Percentiles rank a stretch among this genome's conserved stretches.
Conservation (phyloP, 2,797 vertebrate genomes). For the Cuniculus paca region DNA sequence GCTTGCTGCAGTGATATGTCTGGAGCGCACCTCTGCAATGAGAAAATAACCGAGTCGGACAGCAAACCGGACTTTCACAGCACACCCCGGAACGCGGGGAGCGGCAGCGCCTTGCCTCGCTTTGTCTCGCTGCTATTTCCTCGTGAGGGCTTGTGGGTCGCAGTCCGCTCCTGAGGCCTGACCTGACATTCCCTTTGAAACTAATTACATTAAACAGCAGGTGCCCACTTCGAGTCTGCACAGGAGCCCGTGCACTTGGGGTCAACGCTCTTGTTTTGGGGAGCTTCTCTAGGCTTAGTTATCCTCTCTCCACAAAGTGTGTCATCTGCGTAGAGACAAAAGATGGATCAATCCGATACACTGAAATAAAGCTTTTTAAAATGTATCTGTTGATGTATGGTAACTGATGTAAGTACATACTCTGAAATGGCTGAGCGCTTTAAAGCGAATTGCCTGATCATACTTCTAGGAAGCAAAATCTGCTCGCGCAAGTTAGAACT, state of each 20-base stretch:
- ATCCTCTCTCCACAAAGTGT: conserved; percentile 68
- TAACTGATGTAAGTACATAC: not conserved
- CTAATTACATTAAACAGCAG: conserved; percentile 94
- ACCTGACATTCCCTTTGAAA: conserved; percentile 93
- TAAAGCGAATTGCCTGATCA: not conserved
- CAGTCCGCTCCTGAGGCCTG: conserved; percentile 85
- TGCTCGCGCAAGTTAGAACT: conserved; percentile 32
- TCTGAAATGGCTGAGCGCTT: not conserved
- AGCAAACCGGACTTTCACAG: conserved; percentile 42
- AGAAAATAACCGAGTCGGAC: conserved; percentile 9
- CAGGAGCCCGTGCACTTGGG: conserved; percentile 83
- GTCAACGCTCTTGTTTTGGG: conserved; percentile 83
- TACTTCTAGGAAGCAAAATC: conserved; percentile 15
- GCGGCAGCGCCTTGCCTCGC: conserved; percentile 74
- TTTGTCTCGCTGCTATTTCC: conserved; percentile 87
- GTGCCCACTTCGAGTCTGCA: conserved; percentile 84
- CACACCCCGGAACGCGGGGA: not conserved
- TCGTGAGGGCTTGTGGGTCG: conserved; percentile 85
- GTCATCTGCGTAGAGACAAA: conserved; percentile 78
- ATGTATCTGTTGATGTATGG: not conserved
- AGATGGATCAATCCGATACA: conserved; percentile 63
- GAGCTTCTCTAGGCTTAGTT: conserved; percentile 65
- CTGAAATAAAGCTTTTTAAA: not conserved
- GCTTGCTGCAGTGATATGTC: not conserved
- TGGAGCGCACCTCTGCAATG: conserved; percentile 5